Base-by-base conservation (phyloP, 2,888 invertebrate species). In the Neoascia interrupta region DNA sequence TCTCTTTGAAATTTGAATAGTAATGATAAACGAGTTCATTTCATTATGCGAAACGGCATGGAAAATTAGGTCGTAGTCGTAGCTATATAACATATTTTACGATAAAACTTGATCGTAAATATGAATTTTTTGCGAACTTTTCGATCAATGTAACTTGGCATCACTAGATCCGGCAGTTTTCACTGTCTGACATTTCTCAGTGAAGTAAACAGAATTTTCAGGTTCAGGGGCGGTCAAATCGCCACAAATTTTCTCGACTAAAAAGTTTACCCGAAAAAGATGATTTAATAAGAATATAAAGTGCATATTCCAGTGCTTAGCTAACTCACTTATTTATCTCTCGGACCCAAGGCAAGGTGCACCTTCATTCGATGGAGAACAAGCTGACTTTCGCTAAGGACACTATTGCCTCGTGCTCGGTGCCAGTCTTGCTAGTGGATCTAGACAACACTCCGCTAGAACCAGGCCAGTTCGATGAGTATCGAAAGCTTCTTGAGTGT, bases 391-490 rank as follows among this genome's bases (percentile, higher is more conserved):
- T 73, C n/a, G 56, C 43, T 10, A 73, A 39, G 21, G 79, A 79
- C 39, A 60, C 73, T 5, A 61, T 79, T 8, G 37, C 36, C 31
- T 70, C 84, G 0, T 87, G 85, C 34, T 82, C 84, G 45, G 56
- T 88, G 15, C 86, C 87, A 1, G 81, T 83, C 2, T 70, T 88
- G 3, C 83, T 70, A 15, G 54, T 84, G 2, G 84, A 88, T 61
- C 63, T 88, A 15, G 87, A 87, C 58, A 82, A 66, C 18, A 58
- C 82, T 1, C 85, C 83, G 1, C 54, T 87, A 15, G 72, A 82
- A 39, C 54, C 68, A 6, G 81, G 81, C 10, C 83, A 85, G n/a
- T 88, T 88, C 47, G 72, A 81, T 45, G 73, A 64, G 2, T 84
- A 85, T 43, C 84, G 85, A 6, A 41, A 82, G 3, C 11, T 76